phyloP scores from a whole-genome alignment of 2,888 invertebrate species.

The Apodemia duryi region DNA sequence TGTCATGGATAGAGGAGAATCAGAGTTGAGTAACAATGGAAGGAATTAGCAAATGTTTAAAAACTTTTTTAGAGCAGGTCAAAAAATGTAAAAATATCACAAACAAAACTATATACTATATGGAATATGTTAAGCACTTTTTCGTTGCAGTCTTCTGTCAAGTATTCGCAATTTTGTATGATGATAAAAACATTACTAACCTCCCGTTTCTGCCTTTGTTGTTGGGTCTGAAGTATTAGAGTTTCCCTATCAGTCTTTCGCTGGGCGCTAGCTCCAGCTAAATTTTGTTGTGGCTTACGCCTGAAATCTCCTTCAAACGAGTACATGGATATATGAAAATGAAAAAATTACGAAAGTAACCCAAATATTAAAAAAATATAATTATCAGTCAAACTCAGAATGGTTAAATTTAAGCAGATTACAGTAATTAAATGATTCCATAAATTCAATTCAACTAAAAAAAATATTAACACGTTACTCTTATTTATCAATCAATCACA shows the following conservation, averaged over 20 bases:
- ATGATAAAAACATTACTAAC: slow-evolving; percentile 53
- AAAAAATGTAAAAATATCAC: too few species aligned
- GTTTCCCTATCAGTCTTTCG: slow-evolving; percentile 83
- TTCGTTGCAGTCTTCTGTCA: background rate
- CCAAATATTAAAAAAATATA: slow-evolving; percentile 9
- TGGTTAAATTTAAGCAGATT: background rate
- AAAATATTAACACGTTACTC: background rate
- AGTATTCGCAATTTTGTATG: background rate
- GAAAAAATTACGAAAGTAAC: slow-evolving; percentile 11
- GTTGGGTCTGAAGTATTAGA: slow-evolving; percentile 88
- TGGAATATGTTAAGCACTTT: too few species aligned
- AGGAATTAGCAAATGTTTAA: too few species aligned
- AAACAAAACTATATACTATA: too few species aligned
- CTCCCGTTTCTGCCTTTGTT: slow-evolving; percentile 92
- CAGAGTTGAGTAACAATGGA: too few species aligned
- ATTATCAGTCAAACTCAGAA: background rate
- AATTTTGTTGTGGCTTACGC: slow-evolving; percentile 91
- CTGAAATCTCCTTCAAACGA: slow-evolving; percentile 95
- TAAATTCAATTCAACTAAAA: background rate
- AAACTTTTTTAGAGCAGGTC: too few species aligned
- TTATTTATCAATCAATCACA: slow-evolving; percentile 5
- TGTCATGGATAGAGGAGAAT: too few species aligned
- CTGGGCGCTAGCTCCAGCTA: slow-evolving; percentile 90
- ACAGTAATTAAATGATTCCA: background rate
- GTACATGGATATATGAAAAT: slow-evolving; percentile 68